These are phyloP conservation scores for Cebidichthys violaceus DNA, from an alignment of 2,113 vertebrate genomes.

Conservation along the genomic window DNA sequence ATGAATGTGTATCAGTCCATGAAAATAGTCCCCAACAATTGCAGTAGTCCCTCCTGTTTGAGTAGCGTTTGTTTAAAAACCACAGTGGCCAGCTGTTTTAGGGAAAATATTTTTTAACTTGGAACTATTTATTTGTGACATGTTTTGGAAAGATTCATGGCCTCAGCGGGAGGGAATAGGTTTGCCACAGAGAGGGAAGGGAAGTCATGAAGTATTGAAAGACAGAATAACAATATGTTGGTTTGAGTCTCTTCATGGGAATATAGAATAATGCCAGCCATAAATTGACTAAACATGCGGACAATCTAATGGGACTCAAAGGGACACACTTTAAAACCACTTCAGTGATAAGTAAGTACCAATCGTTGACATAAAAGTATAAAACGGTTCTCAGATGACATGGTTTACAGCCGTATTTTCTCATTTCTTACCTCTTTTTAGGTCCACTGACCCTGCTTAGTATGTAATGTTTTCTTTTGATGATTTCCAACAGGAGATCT, in stretches of 20 bases:
- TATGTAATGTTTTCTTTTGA: neutral
- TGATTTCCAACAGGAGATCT: neutral
- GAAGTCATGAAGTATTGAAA: neutral
- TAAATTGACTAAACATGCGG: neutral
- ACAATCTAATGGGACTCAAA: too few relatives aligned
- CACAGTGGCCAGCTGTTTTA: neutral
- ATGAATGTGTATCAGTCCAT: neutral
- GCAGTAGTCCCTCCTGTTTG: neutral
- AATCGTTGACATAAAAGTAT: too few relatives aligned
- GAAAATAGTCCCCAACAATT: neutral
- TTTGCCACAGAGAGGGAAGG: neutral
- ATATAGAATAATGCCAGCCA: neutral
- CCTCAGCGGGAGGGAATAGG: neutral
- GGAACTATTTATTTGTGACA: neutral
- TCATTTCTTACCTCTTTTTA: neutral
- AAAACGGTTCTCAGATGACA: neutral
- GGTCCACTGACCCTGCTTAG: neutral
- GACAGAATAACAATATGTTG: neutral
- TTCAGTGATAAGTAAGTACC: too few relatives aligned
- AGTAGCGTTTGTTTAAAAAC: neutral
- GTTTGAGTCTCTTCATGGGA: neutral
- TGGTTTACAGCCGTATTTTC: neutral
- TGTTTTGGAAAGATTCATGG: neutral
- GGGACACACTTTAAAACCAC: too few relatives aligned
- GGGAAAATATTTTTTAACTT: neutral